Evolutionary conservation across 2,888 invertebrate genomes (phyloP).

Genomic region (Crematogaster levior): DNA sequence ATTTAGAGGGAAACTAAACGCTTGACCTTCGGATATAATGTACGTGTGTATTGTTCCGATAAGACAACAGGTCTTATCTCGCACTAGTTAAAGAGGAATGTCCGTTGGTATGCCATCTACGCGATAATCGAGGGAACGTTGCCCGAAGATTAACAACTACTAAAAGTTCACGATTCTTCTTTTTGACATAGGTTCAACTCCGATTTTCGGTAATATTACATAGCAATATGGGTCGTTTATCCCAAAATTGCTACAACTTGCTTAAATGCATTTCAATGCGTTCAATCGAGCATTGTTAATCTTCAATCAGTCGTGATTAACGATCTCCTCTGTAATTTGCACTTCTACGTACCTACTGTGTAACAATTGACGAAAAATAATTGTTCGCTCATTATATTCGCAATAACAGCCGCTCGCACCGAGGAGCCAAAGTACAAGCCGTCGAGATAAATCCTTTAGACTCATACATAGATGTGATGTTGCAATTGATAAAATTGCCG

Average conservation of each 20-base stretch:
- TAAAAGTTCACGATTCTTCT: conserved; percentile 45
- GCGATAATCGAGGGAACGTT: conserved; percentile 53
- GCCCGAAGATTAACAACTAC: conserved; percentile 62
- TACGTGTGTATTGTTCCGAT: conserved; percentile 52
- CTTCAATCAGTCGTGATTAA: not conserved
- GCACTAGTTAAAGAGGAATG: conserved; percentile 62
- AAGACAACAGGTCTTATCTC: conserved; percentile 56
- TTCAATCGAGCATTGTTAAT: not conserved
- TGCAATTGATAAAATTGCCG: conserved; percentile 34
- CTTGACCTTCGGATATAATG: not conserved
- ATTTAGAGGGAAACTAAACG: not conserved
- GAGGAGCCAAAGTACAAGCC: not conserved
- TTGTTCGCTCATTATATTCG: not conserved
- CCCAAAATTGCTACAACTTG: not conserved
- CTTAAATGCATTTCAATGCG: not conserved
- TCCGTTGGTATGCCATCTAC: conserved; percentile 64
- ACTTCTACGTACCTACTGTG: not conserved
- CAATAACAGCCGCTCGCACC: not conserved
- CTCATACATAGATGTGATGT: not conserved
- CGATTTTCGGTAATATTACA: conserved; percentile 28
- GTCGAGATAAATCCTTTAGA: conserved; percentile 8
- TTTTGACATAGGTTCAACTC: conserved; percentile 15
- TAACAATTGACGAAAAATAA: not conserved
- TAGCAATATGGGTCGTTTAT: not conserved
- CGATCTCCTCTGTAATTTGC: not conserved